Evolutionary conservation across 2,113 vertebrate genomes (phyloP).

Genomic region (Scatophagus argus): DNA sequence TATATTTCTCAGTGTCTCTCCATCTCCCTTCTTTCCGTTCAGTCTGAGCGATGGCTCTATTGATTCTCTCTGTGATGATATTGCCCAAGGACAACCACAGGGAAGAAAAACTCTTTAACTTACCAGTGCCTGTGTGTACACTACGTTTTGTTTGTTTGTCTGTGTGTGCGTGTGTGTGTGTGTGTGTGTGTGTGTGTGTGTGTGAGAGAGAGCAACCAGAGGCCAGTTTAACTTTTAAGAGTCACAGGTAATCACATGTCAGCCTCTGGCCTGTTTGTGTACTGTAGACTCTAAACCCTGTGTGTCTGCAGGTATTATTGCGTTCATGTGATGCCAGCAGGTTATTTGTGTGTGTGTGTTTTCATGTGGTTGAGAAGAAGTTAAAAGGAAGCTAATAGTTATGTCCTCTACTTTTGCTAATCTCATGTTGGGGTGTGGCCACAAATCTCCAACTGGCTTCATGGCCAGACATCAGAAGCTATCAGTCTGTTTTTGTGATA

Average conservation of each 20-base stretch:
- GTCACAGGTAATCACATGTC: slow-evolving; percentile 57
- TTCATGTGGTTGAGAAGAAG: slow-evolving; percentile 10
- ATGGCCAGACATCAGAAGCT: slow-evolving; percentile 63
- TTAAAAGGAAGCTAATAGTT: slow-evolving; percentile 36
- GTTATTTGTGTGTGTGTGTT: slow-evolving; percentile 12
- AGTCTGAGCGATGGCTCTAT: slow-evolving; percentile 79
- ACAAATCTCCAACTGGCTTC: slow-evolving; percentile 44
- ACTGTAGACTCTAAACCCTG: background rate
- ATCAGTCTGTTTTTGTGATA: slow-evolving; percentile 51
- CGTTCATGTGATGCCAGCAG: slow-evolving; percentile 3
- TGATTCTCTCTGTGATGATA: slow-evolving; percentile 81
- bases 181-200: slow-evolving; percentile 20
- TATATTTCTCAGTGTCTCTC: slow-evolving; percentile 63
- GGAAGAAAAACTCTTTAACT: slow-evolving; percentile 74
- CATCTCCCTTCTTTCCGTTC: slow-evolving; percentile 58
- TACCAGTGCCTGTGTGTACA: slow-evolving; percentile 39
- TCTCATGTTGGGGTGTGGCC: slow-evolving; percentile 40
- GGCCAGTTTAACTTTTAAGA: slow-evolving; percentile 59
- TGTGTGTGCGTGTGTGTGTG: slow-evolving; percentile 3
- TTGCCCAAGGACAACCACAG: slow-evolving; percentile 76
- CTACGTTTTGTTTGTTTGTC: slow-evolving; percentile 4
- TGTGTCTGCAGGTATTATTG: slow-evolving; percentile 1
- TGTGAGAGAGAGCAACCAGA: slow-evolving; percentile 37
- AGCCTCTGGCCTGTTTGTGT: slow-evolving; percentile 38
- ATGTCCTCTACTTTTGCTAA: slow-evolving; percentile 18